Conservation (phyloP, 2,113 vertebrate species). For the Prionailurus bengalensis region DNA sequence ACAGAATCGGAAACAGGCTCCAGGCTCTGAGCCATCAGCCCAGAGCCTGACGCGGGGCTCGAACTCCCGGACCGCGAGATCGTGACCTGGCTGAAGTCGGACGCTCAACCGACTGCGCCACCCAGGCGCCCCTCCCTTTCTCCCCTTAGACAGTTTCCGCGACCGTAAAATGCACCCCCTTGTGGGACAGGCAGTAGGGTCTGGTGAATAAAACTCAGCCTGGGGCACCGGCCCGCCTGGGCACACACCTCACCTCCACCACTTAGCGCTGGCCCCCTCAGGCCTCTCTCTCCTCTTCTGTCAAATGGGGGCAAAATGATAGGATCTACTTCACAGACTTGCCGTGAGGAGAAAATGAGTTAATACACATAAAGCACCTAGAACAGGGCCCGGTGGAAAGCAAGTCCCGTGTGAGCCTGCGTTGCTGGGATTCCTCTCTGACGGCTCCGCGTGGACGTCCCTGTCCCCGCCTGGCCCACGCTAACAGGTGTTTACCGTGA, state of each 20-base stretch:
- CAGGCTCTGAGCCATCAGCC: too few species aligned
- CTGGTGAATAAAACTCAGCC: background rate
- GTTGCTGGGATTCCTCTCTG: rapidly evolving
- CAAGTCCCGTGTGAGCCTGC: rapidly evolving
- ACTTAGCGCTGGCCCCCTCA: rapidly evolving
- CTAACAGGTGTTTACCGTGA: background rate
- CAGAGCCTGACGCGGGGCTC: too few species aligned
- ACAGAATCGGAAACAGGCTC: too few species aligned
- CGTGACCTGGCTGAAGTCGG: too few species aligned
- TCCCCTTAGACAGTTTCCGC: background rate
- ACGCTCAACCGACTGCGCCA: too few species aligned
- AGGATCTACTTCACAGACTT: background rate
- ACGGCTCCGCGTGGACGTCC: background rate
- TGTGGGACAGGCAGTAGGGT: background rate
- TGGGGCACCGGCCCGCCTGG: background rate
- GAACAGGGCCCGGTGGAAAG: background rate
- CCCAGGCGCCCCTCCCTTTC: too few species aligned
- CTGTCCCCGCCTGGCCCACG: rapidly evolving
- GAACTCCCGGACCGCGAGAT: too few species aligned
- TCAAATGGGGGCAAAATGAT: background rate
- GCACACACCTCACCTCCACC: background rate
- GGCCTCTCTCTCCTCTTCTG: background rate
- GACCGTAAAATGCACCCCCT: background rate
- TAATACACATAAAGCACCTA: background rate
- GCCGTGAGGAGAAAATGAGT: background rate